Evolutionary conservation across 1,140 invertebrate species (phyloP), one percentile per base, ranked within the genome.

Genomic region (Steinernema feltiae): DNA sequence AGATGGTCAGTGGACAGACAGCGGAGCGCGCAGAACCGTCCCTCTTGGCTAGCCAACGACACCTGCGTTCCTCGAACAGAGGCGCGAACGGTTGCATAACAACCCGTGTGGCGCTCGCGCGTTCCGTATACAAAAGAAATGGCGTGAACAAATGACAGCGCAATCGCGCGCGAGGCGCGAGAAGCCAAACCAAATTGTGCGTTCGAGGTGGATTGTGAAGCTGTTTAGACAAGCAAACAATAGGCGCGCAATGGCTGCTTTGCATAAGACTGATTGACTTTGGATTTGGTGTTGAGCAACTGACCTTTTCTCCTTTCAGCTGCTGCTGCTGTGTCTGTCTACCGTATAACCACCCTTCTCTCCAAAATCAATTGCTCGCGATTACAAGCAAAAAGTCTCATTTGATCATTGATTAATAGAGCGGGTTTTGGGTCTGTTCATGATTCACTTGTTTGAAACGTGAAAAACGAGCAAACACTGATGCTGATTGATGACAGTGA

Each of bases 71-170:
- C 12, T 15, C 12, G 15, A 63, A 63, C 53, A 41, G 35, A 41
- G 12, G 7, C 12, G 12, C 53, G 24, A n/a, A 63, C 53, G 53
- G 53, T 63, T 63, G 53, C 53, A 63, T 21, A 41, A 41, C n/a
- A 63, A 63, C 24, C 53, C 2, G 53, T 21, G 53, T 27, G 53
- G 15, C 3, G 53, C 53, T 21, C 53, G 15, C 53, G 53, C 53
- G 53, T 21, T 63, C 3, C 12, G 53, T 15, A 63, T 63, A 63
- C 53, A 63, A 63, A 17, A 63, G 53, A 63, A n/a, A n/a, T n/a
- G 24, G 53, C 24, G 53, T 63, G 53, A 63, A 63, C 53, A 63
- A 63, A 63, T 63, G 53, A 63, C 53, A 63, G 53, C 53, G 53
- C 53, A 63, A 63, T 63, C 24, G 53, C 53, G 24, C 7, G 53